phyloP scores from a whole-genome alignment of 2,113 vertebrate genomes.

The Cinclus mexicanus region DNA sequence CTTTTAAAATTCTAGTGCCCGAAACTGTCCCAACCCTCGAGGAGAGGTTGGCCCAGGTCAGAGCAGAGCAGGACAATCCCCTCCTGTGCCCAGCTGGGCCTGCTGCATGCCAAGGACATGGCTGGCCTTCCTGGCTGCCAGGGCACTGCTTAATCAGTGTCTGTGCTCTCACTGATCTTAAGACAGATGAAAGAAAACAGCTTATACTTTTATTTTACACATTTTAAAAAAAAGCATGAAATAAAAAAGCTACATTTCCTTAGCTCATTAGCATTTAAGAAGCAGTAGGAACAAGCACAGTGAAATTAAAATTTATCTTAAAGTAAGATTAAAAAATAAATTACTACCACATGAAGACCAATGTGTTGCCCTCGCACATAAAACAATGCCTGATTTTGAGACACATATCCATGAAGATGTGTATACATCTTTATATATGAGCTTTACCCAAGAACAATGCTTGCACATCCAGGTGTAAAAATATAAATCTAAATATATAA shows the following conservation, averaged over 20 bases:
- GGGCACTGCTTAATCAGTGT: neutral
- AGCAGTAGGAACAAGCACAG: neutral
- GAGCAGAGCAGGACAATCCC: neutral
- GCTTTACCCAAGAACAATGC: neutral
- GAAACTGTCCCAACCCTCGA: rapidly evolving
- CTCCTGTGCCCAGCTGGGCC: rapidly evolving
- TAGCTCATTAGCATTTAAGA: neutral
- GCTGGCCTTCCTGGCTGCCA: neutral
- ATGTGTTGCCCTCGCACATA: neutral
- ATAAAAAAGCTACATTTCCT: neutral
- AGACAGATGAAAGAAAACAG: neutral
- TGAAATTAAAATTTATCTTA: neutral
- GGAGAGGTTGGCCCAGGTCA: neutral
- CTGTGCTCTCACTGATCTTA: neutral
- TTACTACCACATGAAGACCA: neutral
- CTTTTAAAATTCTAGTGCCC: too few relatives aligned
- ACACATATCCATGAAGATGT: neutral
- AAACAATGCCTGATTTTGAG: neutral
- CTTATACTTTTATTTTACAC: slow-evolving; percentile 35
- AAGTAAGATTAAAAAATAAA: neutral
- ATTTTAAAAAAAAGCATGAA: neutral
- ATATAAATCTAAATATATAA: neutral
- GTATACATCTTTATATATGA: neutral
- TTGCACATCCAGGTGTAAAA: neutral
- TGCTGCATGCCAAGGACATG: neutral